Base-by-base conservation (phyloP, 2,113 vertebrate species). In the Porphyrio hochstetteri region DNA sequence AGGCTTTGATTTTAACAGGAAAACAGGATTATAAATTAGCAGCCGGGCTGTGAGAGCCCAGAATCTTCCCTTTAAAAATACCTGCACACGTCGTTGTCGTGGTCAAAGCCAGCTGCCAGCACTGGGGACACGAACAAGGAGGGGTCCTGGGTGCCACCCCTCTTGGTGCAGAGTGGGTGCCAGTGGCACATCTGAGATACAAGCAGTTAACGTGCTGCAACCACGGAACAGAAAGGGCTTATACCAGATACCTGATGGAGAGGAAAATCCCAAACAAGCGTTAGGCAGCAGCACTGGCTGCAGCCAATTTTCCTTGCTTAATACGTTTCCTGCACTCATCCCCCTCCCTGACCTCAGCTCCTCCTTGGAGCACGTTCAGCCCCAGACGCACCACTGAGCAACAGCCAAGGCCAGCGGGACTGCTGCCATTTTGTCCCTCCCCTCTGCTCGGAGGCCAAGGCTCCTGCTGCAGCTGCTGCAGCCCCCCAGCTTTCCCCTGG, bases 231-330 rank as follows among this genome's bases (percentile, higher is more conserved):
- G 74, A 5, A 5, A 93, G 72, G 48, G 72, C 42, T 92, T 77
- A 38, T 13, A 59, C 28, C 65, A 36, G 82, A 25, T 71, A 87
- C 81, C 82, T 89, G 93, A 35, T 10, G 75, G 89, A 79, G 82
- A 91, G 87, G 94, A 96, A 95, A 97, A 93, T 74, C 94, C 89
- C 87, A 46, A 76, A 76, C 89, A 72, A 92, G 90, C 85, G 42
- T 40, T 50, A 83, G 93, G 88, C 94, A 92, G 96, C 31, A 9
- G 68, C 4, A 76, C 86, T 83, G 63, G 79, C 96, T 93, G 88
- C 91, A 75, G 92, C 91, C 96, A 89, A 89, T 96, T 96, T 93
- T 96, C 94, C 92, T 95, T 74, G 11, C 93, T 93, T 96, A 90
- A 92, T 95, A 40, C 3, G 74, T 89, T 94, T 95, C 94, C 96